A percentile compares a stretch with the other conserved stretches of the same genome.
Evolutionary conservation across 2,888 invertebrate species (phyloP).

Genomic region (Nephrotoma flavescens): DNA sequence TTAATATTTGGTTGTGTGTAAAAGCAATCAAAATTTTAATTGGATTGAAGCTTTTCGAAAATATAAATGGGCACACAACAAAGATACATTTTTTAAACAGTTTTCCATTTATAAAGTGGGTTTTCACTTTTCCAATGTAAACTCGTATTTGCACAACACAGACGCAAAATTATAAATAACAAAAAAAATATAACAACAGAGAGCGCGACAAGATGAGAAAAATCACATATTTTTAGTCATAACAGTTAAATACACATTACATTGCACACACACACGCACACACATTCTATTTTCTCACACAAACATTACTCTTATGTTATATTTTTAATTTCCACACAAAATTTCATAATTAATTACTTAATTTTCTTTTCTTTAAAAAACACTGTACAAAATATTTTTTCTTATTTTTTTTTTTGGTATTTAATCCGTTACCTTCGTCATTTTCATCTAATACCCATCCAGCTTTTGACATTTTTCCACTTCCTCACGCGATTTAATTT

Average conservation of each 20-base stretch:
- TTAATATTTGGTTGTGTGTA: background rate
- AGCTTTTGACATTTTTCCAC: conserved; percentile 23
- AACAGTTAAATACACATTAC: background rate
- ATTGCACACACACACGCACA: background rate
- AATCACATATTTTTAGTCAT: background rate
- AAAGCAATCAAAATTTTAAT: background rate
- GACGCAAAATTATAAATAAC: background rate
- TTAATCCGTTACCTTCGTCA: conserved; percentile 26
- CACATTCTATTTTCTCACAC: too few relatives aligned
- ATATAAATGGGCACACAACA: background rate
- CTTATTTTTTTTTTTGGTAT: background rate
- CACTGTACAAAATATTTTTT: background rate
- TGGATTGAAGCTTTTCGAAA: background rate
- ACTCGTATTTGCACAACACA: background rate
- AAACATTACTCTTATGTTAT: background rate
- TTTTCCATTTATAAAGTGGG: background rate
- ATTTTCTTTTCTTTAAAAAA: background rate
- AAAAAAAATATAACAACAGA: background rate
- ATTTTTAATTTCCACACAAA: background rate
- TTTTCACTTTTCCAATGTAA: background rate
- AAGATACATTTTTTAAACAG: background rate
- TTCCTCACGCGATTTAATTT: background rate
- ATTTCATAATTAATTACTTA: background rate
- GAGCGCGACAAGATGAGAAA: background rate
- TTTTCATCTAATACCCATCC: conserved; percentile 31